These are phyloP conservation scores for Lithosia quadra DNA, from an alignment of 2,888 invertebrate genomes.

Conservation along the genomic window DNA sequence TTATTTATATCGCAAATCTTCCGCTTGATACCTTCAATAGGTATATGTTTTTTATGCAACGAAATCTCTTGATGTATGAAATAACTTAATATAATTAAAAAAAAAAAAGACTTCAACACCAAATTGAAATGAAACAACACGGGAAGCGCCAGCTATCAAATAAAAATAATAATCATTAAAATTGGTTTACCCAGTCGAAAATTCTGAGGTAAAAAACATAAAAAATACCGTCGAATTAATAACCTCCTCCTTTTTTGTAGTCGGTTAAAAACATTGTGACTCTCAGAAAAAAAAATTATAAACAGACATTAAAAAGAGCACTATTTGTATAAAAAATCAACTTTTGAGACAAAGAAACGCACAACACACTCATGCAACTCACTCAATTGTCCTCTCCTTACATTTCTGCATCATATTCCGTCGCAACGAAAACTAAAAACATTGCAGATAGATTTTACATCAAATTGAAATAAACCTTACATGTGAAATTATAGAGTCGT, in stretches of 20 bases:
- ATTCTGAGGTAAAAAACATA: too few relatives aligned
- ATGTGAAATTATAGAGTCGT: conserved; percentile 33
- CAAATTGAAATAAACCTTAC: conserved; percentile 45
- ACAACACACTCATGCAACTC: conserved; percentile 71
- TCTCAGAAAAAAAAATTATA: conserved; percentile 34
- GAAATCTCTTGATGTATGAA: conserved; percentile 15
- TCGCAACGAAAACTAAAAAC: conserved; percentile 85
- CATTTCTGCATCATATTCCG: conserved; percentile 85
- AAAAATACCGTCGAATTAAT: too few relatives aligned
- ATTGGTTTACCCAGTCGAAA: too few relatives aligned
- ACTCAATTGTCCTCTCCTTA: conserved; percentile 85
- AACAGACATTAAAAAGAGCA: conserved; percentile 65
- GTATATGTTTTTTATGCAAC: conserved; percentile 21
- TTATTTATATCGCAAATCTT: background rate
- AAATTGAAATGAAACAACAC: too few relatives aligned
- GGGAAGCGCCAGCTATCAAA: too few relatives aligned
- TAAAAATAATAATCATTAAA: too few relatives aligned
- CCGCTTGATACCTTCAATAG: conserved; percentile 32
- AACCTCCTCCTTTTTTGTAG: too few relatives aligned
- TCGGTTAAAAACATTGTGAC: conserved; percentile 24
- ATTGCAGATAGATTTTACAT: conserved; percentile 62
- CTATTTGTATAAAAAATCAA: conserved; percentile 62
- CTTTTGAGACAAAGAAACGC: conserved; percentile 69
- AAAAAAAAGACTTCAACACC: too few relatives aligned
- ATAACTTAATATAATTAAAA: too few relatives aligned